Base-by-base conservation (phyloP, 2,888 invertebrate genomes). In the Mythimna pallens region DNA sequence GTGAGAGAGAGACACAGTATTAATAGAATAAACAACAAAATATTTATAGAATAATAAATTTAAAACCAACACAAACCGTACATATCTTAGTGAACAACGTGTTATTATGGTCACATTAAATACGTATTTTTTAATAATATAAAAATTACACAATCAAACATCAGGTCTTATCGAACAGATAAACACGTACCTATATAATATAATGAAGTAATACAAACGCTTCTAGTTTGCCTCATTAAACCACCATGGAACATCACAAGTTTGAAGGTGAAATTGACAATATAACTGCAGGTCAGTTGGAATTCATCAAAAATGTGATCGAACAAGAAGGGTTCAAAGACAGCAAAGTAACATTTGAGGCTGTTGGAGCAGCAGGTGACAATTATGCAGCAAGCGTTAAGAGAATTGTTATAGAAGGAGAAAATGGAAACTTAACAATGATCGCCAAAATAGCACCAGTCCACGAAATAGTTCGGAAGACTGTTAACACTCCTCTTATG, bases 371-470 rank as follows among this genome's bases (percentile, higher is more conserved):
- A 72, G 85, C 81, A 3, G 92, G 89, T 22, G 92, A 92, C 43
- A 92, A 91, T 73, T 92, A 85, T 73, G 75, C 72, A n/a, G 87
- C 91, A 14, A 83, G 65, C 25, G 86, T 89, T 0, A 89, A 86
- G 69, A 82, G 89, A 69, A 83, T 91, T 9, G 76, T 65, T 0
- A 82, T 89, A 9, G 77, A 88, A 80, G 78, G 82, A 40, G 86
- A 87, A 17, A 76, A 87, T 73, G 89, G 84, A 17, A 75, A 34
- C 1, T 12, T 83, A 22, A 61, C 67, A 25, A 89, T 93, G 79
- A 84, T 94, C 3, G 92, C 88, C 0, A 94, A 94, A 83, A 79
- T 93, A 30, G 92, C 93, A 10, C 88, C 91, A 1, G 50, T 68
- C 0, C 12, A 64, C 1, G 88, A 89, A 76, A 52, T 61, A 5